A percentile compares a stretch with the other conserved stretches of the same genome.
Evolutionary conservation across 2,113 vertebrate species (phyloP).

Genomic region (Pelobates fuscus): DNA sequence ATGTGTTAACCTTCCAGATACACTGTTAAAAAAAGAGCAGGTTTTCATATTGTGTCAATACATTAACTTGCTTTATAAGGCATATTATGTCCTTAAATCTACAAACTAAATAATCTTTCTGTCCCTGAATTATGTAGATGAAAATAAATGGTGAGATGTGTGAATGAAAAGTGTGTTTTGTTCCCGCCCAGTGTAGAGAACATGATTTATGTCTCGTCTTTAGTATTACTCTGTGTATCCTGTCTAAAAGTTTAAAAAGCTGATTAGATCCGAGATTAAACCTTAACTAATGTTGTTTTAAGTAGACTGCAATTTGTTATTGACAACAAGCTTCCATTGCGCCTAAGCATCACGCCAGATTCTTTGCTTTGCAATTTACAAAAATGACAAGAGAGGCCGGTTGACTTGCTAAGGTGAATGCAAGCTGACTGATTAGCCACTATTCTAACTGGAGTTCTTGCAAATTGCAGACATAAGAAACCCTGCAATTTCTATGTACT

Average conservation of each 20-base stretch:
- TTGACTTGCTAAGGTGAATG: conserved; percentile 76
- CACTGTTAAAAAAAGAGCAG: background rate
- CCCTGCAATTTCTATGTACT: conserved; percentile 81
- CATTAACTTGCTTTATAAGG: conserved; percentile 1
- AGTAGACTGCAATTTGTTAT: conserved; percentile 76
- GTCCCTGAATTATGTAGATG: conserved; percentile 30
- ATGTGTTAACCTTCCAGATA: background rate
- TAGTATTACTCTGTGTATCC: conserved; percentile 70
- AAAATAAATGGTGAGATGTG: conserved; percentile 28
- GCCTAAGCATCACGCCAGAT: conserved; percentile 70
- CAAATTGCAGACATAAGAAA: conserved; percentile 80
- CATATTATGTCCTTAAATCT: background rate
- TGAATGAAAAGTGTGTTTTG: conserved; percentile 53
- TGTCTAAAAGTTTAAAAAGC: conserved; percentile 74
- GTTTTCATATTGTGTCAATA: background rate
- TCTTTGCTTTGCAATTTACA: conserved; percentile 77
- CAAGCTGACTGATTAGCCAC: conserved; percentile 79
- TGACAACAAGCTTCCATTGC: conserved; percentile 70
- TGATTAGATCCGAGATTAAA: conserved; percentile 74
- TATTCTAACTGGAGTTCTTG: conserved; percentile 79
- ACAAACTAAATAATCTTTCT: conserved; percentile 9
- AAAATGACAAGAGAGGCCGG: conserved; percentile 77
- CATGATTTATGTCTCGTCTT: conserved; percentile 72
- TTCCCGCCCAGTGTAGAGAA: conserved; percentile 62
- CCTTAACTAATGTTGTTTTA: conserved; percentile 81